Evolutionary conservation across 2,888 invertebrate species (phyloP), one percentile per base, ranked within the genome.

Genomic region (Apoda limacodes): DNA sequence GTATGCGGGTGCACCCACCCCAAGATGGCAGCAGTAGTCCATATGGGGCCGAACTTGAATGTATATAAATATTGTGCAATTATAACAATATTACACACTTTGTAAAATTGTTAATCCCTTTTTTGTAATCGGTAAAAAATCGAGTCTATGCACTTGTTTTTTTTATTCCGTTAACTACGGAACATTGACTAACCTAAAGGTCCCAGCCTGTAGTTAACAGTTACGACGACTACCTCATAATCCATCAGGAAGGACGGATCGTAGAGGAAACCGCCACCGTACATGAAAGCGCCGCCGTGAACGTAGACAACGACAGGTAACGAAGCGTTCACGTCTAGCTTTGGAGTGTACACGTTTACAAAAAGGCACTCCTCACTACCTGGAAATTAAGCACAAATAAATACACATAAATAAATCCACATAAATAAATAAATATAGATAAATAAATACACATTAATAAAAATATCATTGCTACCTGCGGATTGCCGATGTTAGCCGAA

Each of bases 241-340:
- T 57, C 56, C 28, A 80, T 45, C 2, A 80, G 45, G 35, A 62
- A 64, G 34, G 68, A 60, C 6, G 78, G 69, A 1, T 72, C 67
- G 15, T 58, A 64, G 2, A 49, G 40, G 29, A 69, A 50, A 3
- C 69, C 70, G 1, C 68, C 65, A 1, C 76, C 75, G 4, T 55
- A 55, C 33, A 57, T 46, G 34, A 56, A 76, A 3, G 54, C 63
- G 1, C 81, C 81, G 2, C 74, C 76, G 32, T 80, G 72, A 27
- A 80, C 62, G 42, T 55, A 78, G 1, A 81, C 63, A 60, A 80
- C 63, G 3, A 78, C 78, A 1, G 78, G 72, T n/a, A 55, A 39
- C 30, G 55, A 57, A 5, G 52, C 40, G 6, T 32, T 32, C 5
- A 43, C 30, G 12, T 42, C 25, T 12, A 63, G 15, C 1, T 50